Percentiles rank a stretch among this genome's conserved stretches.
Conservation (phyloP, 2,113 vertebrate genomes). For the Petromus typicus region DNA sequence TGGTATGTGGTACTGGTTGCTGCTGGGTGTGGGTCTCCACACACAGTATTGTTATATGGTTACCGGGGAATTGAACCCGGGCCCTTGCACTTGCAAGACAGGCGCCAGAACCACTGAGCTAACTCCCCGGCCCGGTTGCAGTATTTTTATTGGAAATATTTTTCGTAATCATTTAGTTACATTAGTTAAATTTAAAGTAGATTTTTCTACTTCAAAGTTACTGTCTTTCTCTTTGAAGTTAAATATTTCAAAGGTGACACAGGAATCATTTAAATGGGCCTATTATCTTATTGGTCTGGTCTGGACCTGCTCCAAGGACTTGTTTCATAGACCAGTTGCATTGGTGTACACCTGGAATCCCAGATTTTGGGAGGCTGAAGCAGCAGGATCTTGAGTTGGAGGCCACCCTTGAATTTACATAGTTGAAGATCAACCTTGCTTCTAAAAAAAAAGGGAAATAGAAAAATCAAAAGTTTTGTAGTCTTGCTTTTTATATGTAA, state of each 20-base stretch:
- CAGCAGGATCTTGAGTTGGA: not conserved
- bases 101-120: no score
- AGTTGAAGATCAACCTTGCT: not conserved
- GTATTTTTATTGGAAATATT: slow-evolving; percentile 18
- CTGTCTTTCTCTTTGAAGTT: not conserved
- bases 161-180: not conserved
- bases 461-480: not conserved
- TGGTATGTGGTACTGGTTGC: no score
- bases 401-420: not conserved
- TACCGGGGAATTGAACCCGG: no score
- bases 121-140: no score
- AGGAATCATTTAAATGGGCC: not conserved
- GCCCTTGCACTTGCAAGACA: no score
- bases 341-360: not conserved
- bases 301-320: not conserved
- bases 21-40: no score
- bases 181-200: not conserved
- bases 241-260: not conserved
- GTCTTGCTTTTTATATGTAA: not conserved
- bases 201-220: not conserved
- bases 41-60: no score
- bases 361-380: not conserved
- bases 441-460: not conserved
- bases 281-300: not conserved
- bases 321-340: not conserved